phyloP scores from a whole-genome alignment of 2,797 vertebrate genomes.

The Falco cherrug region DNA sequence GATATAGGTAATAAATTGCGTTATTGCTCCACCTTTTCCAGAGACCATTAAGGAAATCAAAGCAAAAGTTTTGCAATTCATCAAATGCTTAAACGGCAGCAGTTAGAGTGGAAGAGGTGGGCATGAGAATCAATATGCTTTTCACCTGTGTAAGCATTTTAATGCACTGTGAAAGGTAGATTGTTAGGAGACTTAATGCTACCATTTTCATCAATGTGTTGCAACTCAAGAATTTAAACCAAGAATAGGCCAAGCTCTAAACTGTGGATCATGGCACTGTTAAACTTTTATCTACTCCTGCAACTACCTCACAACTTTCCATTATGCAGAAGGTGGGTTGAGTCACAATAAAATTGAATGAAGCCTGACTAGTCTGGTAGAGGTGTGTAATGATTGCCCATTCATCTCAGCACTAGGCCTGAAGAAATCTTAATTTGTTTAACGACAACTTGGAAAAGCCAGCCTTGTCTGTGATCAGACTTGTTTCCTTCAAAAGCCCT shows the following conservation, averaged over 20 bases:
- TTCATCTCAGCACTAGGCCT: background rate
- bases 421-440: constrained; percentile 34
- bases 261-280: background rate
- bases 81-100: background rate
- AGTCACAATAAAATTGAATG: constrained; percentile 25
- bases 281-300: constrained; percentile 21
- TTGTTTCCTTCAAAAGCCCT: background rate
- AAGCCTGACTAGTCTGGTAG: constrained; percentile 26
- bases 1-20: background rate
- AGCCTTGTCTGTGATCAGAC: background rate
- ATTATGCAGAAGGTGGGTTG: background rate
- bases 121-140: background rate
- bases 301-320: constrained; percentile 12
- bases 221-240: background rate
- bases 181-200: background rate
- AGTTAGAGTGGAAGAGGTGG: background rate
- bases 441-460: constrained; percentile 24
- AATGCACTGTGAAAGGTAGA: background rate
- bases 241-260: background rate
- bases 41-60: constrained; percentile 7
- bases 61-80: background rate
- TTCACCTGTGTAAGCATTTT: background rate
- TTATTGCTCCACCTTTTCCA: background rate
- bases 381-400: background rate
- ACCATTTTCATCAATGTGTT: background rate